A percentile compares a stretch with the other conserved stretches of the same genome.
phyloP scores from a whole-genome alignment of 2,888 invertebrate genomes.

The Aphidoletes aphidimyza region DNA sequence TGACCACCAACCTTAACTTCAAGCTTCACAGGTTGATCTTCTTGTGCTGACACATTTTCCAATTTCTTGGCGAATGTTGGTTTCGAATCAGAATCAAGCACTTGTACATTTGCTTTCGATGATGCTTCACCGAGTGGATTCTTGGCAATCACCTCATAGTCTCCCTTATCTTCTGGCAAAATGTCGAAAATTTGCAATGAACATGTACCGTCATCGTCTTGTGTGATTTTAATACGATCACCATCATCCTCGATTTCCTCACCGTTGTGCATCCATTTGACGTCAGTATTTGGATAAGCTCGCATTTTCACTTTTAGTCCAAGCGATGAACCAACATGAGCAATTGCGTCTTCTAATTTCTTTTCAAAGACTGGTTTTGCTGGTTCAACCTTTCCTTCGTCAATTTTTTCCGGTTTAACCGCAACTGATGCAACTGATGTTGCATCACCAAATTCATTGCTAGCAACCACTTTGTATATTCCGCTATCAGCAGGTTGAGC shows the following conservation, averaged over 20 bases:
- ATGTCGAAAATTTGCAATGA: slow-evolving; percentile 82
- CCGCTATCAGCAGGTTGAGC: slow-evolving; percentile 86
- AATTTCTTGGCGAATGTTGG: slow-evolving; percentile 79
- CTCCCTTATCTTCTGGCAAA: slow-evolving; percentile 86
- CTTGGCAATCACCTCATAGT: slow-evolving; percentile 87
- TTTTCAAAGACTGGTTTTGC: slow-evolving; percentile 76
- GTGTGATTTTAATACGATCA: slow-evolving; percentile 82
- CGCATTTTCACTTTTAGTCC: slow-evolving; percentile 87
- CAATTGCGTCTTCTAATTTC: slow-evolving; percentile 81
- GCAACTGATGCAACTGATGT: slow-evolving; percentile 68
- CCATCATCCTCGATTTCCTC: slow-evolving; percentile 78
- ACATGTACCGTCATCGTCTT: slow-evolving; percentile 79
- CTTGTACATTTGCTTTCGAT: slow-evolving; percentile 84
- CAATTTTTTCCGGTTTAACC: slow-evolving; percentile 82
- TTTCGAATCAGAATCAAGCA: slow-evolving; percentile 85
- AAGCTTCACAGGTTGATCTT: slow-evolving; percentile 83
- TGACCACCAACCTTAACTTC: slow-evolving; percentile 82
- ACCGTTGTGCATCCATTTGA: slow-evolving; percentile 89
- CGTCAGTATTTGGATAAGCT: slow-evolving; percentile 86
- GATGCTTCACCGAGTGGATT: slow-evolving; percentile 86
- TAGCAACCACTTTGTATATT: slow-evolving; percentile 81
- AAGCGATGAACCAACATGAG: slow-evolving; percentile 85
- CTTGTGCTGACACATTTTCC: slow-evolving; percentile 72
- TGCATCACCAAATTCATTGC: slow-evolving; percentile 86
- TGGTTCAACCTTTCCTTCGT: slow-evolving; percentile 73